Conservation (phyloP, 2,888 invertebrate species). For the Calliphora vomitoria region DNA sequence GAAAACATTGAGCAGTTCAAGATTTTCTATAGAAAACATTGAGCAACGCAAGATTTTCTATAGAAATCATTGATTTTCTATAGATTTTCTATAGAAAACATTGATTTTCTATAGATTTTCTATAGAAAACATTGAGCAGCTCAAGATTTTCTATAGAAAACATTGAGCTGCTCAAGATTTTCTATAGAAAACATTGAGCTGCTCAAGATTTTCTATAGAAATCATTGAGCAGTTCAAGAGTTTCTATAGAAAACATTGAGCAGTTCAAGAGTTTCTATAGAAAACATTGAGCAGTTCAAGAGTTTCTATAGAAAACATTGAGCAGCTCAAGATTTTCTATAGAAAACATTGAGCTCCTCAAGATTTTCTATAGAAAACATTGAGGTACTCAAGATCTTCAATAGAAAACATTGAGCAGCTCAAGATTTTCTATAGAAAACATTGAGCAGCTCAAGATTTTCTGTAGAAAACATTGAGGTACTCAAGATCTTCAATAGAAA, state of each 20-base stretch:
- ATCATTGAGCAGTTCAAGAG: neutral
- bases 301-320: neutral
- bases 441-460: neutral
- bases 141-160: conserved; percentile 23
- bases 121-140: neutral
- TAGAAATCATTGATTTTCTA: too few relatives aligned
- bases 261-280: neutral
- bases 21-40: neutral
- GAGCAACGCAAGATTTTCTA: neutral
- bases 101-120: neutral
- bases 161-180: neutral
- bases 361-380: too few relatives aligned
- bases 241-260: conserved; percentile 1
- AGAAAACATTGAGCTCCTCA: neutral
- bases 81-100: too few relatives aligned
- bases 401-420: neutral
- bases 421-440: neutral
- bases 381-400: neutral
- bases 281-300: neutral
- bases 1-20: neutral
- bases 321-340: neutral
- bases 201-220: conserved; percentile 7
- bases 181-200: neutral
- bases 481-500: too few relatives aligned
- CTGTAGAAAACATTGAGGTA: neutral